These are phyloP conservation scores for Masnerella sp. DNA, from an alignment of 2,888 invertebrate genomes.

Conservation along the genomic window DNA sequence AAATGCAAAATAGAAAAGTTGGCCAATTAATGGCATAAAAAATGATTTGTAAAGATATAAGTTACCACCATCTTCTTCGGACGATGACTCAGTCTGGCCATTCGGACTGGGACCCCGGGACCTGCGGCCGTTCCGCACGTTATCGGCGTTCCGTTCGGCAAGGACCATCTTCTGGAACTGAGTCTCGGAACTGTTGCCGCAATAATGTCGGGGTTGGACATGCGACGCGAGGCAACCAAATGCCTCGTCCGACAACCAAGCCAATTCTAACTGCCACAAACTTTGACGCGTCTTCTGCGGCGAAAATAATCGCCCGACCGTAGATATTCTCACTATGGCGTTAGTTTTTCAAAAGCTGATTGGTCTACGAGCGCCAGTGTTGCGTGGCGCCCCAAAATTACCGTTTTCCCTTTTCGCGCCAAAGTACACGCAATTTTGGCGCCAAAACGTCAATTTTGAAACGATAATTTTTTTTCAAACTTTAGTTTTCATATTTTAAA, in stretches of 20 bases:
- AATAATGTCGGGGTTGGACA: constrained; percentile 18
- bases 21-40: no score
- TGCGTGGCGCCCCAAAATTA: no score
- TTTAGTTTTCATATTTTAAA: no score
- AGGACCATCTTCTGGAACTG: constrained; percentile 85
- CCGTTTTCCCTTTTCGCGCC: no score
- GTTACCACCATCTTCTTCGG: constrained; percentile 91
- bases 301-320: constrained; percentile 67
- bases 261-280: constrained; percentile 51
- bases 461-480: no score
- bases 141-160: constrained; percentile 91
- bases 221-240: constrained; percentile 24
- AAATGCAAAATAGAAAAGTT: no score
- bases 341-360: constrained; percentile 21
- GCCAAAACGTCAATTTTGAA: no score
- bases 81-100: constrained; percentile 89
- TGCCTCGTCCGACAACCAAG: constrained; percentile 57
- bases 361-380: constrained; percentile 21
- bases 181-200: constrained; percentile 5
- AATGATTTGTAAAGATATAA: constrained; percentile 8
- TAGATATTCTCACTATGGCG: constrained; percentile 73
- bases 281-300: neutral
- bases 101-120: constrained; percentile 95
- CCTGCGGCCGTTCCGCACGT: constrained; percentile 90
- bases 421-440: no score